These are phyloP conservation scores for Cygnus atratus DNA, from an alignment of 2,113 vertebrate species.

Conservation along the genomic window DNA sequence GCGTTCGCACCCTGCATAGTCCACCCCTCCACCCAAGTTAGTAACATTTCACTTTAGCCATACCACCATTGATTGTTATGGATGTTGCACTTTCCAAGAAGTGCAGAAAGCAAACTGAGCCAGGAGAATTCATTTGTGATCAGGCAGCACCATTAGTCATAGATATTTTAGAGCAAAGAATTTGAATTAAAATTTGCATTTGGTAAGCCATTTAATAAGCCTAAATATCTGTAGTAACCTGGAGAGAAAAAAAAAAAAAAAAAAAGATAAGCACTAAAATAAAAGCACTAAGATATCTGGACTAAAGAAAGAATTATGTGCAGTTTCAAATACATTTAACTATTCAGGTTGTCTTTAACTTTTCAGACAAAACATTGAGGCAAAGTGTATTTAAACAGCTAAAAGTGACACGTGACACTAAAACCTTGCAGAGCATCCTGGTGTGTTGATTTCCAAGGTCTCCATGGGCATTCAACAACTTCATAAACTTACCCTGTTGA, in stretches of 20 bases:
- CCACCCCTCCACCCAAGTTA: not conserved
- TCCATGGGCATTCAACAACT: not conserved
- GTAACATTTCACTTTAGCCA: not conserved
- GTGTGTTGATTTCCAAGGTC: not conserved
- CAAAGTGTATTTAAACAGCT: not conserved
- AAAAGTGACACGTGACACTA: not conserved
- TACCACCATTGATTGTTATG: not conserved
- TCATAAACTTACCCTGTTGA: not conserved
- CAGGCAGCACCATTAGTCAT: not conserved
- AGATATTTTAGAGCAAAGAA: not conserved
- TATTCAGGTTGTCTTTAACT: not conserved
- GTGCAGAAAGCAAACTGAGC: not conserved
- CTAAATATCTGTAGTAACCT: not conserved
- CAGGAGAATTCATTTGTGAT: not conserved
- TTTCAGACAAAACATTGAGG: not conserved
- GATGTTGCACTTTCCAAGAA: not conserved
- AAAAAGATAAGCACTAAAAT: too few relatives aligned
- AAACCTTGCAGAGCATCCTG: not conserved
- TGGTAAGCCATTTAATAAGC: not conserved
- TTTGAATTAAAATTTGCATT: not conserved
- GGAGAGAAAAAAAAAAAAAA: not conserved
- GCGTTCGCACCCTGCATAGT: rapidly evolving
- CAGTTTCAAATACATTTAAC: not conserved
- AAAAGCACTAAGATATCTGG: not conserved
- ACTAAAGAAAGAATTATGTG: not conserved